These are phyloP conservation scores for Semnornis frantzii DNA, from an alignment of 2,113 vertebrate genomes.

Conservation along the genomic window DNA sequence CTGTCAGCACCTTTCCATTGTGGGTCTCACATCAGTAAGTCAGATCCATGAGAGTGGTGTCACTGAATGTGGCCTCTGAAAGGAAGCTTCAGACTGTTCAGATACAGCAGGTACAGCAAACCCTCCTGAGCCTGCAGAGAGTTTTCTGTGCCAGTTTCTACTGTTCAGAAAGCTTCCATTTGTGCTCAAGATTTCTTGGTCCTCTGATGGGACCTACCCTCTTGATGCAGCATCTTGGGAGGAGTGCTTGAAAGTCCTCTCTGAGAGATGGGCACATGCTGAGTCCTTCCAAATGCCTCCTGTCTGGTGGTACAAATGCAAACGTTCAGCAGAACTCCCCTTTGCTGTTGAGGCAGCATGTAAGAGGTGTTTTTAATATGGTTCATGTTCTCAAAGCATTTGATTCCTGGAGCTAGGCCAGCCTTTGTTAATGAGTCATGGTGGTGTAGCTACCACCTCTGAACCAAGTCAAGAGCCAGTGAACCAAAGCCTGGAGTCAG, in stretches of 20 bases:
- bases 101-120: background rate
- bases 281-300: background rate
- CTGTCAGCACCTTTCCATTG: background rate
- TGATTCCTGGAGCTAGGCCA: background rate
- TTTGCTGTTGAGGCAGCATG: background rate
- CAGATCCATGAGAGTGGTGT: background rate
- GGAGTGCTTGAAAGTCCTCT: background rate
- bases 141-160: background rate
- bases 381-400: background rate
- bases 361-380: background rate
- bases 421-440: background rate
- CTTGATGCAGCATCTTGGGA: background rate
- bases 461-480: background rate
- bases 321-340: background rate
- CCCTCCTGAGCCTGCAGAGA: background rate
- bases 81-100: background rate
- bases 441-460: background rate
- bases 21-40: background rate
- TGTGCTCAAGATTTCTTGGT: background rate
- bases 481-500: background rate
- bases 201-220: background rate
- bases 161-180: background rate
- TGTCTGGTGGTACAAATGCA: background rate
- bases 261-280: background rate
- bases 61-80: background rate